phyloP scores from a whole-genome alignment of 2,888 invertebrate species.

The Drosophila paranaensis region DNA sequence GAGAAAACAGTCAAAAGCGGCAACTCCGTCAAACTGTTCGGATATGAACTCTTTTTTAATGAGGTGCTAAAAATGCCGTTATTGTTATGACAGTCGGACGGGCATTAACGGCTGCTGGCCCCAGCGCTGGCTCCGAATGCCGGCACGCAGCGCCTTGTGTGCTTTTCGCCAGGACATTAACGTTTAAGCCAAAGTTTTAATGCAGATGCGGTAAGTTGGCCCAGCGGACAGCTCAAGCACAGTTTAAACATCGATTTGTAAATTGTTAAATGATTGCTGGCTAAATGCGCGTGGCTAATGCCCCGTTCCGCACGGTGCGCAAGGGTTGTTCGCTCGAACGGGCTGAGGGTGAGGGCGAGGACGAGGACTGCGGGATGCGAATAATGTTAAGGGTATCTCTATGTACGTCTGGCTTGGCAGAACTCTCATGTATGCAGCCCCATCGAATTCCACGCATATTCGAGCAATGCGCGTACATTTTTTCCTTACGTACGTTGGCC shows the following conservation, averaged over 20 bases:
- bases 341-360: slow-evolving; percentile 5
- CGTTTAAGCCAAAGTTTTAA: slow-evolving; percentile 69
- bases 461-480: slow-evolving; percentile 66
- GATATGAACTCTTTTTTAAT: slow-evolving; percentile 82
- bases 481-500: slow-evolving; percentile 26
- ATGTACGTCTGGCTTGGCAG: slow-evolving; percentile 33
- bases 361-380: slow-evolving; percentile 6
- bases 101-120: slow-evolving; percentile 48
- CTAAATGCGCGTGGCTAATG: slow-evolving; percentile 81
- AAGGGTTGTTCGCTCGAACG: slow-evolving; percentile 55
- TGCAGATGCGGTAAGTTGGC: slow-evolving; percentile 49
- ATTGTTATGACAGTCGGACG: slow-evolving; percentile 75
- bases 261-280: slow-evolving; percentile 82
- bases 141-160: slow-evolving; percentile 38
- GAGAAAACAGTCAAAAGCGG: slow-evolving; percentile 24
- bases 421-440: slow-evolving; percentile 40
- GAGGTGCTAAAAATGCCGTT: slow-evolving; percentile 81
- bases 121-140: slow-evolving; percentile 25
- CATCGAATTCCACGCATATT: slow-evolving; percentile 69
- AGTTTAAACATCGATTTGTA: slow-evolving; percentile 84
- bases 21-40: slow-evolving; percentile 62
- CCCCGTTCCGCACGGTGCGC: slow-evolving; percentile 33
- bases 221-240: slow-evolving; percentile 52
- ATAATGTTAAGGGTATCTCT: slow-evolving; percentile 24
- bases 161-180: slow-evolving; percentile 64